Conservation (phyloP, 1,140 invertebrate genomes). For the Cryptotermes secundus region DNA sequence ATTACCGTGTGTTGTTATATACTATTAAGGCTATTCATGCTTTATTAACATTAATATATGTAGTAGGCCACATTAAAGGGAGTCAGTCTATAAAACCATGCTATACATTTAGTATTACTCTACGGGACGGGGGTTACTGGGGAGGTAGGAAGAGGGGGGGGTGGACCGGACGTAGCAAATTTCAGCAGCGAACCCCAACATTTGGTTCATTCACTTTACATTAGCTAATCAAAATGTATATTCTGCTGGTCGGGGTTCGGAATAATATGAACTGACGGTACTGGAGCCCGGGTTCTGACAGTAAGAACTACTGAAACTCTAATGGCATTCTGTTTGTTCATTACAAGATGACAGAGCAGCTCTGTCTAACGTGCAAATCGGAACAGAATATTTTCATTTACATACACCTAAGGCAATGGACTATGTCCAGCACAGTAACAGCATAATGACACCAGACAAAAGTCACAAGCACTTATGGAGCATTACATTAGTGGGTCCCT, state of each 20-base stretch:
- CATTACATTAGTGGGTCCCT: too few species aligned
- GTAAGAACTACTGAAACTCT: not conserved
- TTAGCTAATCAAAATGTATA: constrained; percentile 9
- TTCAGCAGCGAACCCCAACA: not conserved
- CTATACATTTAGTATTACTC: not conserved
- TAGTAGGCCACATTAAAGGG: constrained; percentile 6
- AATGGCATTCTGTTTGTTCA: not conserved
- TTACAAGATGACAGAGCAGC: too few species aligned
- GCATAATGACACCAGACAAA: too few species aligned
- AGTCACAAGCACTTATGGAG: too few species aligned
- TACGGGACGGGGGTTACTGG: too few species aligned
- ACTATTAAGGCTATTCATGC: constrained; percentile 27
- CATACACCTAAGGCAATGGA: too few species aligned
- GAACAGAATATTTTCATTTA: too few species aligned
- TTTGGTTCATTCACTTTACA: not conserved
- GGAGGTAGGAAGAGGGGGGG: too few species aligned
- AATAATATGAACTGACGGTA: not conserved
- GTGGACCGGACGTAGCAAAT: not conserved
- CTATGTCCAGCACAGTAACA: too few species aligned
- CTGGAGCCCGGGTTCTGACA: not conserved
- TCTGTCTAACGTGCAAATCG: too few species aligned
- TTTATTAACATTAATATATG: constrained; percentile 27
- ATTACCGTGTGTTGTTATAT: constrained; percentile 25
- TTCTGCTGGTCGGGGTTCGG: not conserved
- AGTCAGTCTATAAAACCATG: constrained; percentile 17